Evolutionary conservation across 2,113 vertebrate genomes (phyloP).

Genomic region (Sphaerodactylus townsendi): DNA sequence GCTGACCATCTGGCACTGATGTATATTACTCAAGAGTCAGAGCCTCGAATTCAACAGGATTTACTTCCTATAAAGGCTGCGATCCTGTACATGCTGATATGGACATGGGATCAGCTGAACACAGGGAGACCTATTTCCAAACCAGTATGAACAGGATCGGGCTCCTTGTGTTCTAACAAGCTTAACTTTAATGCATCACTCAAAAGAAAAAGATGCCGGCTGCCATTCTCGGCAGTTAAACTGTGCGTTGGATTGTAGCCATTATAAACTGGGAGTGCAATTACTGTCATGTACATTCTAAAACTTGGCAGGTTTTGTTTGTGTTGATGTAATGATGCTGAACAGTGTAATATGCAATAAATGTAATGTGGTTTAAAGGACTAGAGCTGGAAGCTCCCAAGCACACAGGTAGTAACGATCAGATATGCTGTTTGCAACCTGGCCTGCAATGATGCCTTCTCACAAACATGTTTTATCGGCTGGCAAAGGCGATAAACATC

Average conservation of each 20-base stretch:
- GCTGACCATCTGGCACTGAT: background rate
- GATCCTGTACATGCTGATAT: background rate
- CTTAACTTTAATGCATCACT: background rate
- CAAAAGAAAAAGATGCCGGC: background rate
- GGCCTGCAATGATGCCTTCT: background rate
- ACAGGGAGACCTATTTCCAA: background rate
- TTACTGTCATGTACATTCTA: constrained; percentile 4
- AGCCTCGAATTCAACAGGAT: background rate
- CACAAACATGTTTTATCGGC: too few relatives aligned
- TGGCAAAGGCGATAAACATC: too few relatives aligned
- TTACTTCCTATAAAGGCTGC: background rate
- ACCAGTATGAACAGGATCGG: background rate
- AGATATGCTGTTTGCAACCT: background rate
- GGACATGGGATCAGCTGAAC: background rate
- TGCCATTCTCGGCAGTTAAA: background rate
- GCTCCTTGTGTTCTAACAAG: too few relatives aligned
- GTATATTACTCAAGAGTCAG: background rate
- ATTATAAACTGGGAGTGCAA: background rate
- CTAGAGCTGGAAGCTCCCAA: background rate
- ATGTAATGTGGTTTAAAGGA: background rate
- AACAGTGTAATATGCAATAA: background rate
- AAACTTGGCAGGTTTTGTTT: background rate
- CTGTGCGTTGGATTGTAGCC: background rate
- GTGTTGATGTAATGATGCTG: background rate
- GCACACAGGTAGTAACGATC: background rate